Conservation (phyloP, 35 echinoderm and acorn worm species). For the Eucidaris tribuloides region DNA sequence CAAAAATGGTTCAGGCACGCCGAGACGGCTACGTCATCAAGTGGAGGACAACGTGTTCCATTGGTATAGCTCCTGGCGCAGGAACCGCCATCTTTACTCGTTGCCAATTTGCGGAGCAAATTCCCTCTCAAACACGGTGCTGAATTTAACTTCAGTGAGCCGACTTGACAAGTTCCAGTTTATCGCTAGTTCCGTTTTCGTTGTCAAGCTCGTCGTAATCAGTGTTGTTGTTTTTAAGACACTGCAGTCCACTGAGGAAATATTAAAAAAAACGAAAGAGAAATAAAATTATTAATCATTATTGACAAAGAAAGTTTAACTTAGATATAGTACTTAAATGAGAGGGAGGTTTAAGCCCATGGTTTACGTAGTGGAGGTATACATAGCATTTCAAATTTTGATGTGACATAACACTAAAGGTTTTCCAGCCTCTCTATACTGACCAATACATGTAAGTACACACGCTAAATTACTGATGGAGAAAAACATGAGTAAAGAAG, state of each 20-base stretch:
- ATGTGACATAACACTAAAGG: too few relatives aligned
- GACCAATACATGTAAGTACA: too few relatives aligned
- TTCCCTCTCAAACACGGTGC: too few relatives aligned
- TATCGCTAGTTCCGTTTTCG: neutral
- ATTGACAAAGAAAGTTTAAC: neutral
- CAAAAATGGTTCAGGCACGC: too few relatives aligned
- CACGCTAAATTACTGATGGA: too few relatives aligned
- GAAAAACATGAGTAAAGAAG: too few relatives aligned
- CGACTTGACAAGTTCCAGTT: neutral
- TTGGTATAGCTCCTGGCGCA: too few relatives aligned
- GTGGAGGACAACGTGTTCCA: too few relatives aligned
- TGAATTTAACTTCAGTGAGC: neutral
- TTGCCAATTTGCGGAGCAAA: too few relatives aligned
- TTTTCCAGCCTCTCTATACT: too few relatives aligned
- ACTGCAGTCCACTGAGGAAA: conserved; percentile 3
- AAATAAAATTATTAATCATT: neutral
- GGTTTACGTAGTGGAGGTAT: neutral
- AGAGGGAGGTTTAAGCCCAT: neutral
- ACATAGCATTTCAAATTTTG: neutral
- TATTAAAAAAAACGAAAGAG: neutral
- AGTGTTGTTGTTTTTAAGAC: neutral
- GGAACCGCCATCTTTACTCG: too few relatives aligned
- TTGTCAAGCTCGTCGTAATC: conserved; percentile 10
- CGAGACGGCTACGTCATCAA: too few relatives aligned
- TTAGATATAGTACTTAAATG: neutral